phyloP scores from a whole-genome alignment of 1,140 invertebrate genomes.

The Elymnias hypermnestra region DNA sequence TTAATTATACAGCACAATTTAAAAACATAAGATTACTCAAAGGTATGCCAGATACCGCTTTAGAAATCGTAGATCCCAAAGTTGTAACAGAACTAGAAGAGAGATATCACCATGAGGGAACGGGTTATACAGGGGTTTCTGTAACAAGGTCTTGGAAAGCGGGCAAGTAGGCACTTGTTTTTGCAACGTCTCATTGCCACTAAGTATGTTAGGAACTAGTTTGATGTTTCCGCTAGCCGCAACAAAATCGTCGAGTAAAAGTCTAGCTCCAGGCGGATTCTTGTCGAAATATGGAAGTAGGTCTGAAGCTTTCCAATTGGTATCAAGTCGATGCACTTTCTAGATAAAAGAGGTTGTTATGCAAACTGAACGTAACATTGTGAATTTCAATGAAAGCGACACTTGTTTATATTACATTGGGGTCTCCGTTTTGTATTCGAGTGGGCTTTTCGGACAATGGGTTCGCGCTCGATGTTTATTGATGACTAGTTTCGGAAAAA shows the following conservation, averaged over 20 bases:
- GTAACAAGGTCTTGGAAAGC: slow-evolving; percentile 65
- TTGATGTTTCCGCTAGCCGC: slow-evolving; percentile 45
- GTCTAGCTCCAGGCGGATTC: slow-evolving; percentile 55
- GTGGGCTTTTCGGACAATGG: slow-evolving; percentile 33
- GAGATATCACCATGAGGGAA: slow-evolving; percentile 21
- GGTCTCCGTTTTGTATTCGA: slow-evolving; percentile 37
- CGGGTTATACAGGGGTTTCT: slow-evolving; percentile 46
- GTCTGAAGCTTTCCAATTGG: slow-evolving; percentile 62
- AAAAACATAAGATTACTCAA: neutral
- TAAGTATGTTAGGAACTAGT: slow-evolving; percentile 56
- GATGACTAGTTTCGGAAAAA: slow-evolving; percentile 20
- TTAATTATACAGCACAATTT: slow-evolving; percentile 19
- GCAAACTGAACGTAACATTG: slow-evolving; percentile 61
- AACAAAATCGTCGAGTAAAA: slow-evolving; percentile 57
- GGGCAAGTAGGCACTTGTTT: slow-evolving; percentile 49
- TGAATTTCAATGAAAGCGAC: slow-evolving; percentile 61
- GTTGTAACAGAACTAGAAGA: slow-evolving; percentile 6
- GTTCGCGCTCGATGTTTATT: slow-evolving; percentile 21
- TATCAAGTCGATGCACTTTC: slow-evolving; percentile 63
- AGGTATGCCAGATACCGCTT: slow-evolving; percentile 15
- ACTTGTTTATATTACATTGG: slow-evolving; percentile 37
- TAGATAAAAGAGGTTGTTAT: slow-evolving; percentile 64
- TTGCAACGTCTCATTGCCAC: slow-evolving; percentile 52
- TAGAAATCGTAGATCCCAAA: slow-evolving; percentile 24
- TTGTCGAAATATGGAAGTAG: slow-evolving; percentile 62